Percentiles rank a stretch among this genome's conserved stretches.
phyloP scores from a whole-genome alignment of 2,113 vertebrate genomes.

The Regulus satrapa region DNA sequence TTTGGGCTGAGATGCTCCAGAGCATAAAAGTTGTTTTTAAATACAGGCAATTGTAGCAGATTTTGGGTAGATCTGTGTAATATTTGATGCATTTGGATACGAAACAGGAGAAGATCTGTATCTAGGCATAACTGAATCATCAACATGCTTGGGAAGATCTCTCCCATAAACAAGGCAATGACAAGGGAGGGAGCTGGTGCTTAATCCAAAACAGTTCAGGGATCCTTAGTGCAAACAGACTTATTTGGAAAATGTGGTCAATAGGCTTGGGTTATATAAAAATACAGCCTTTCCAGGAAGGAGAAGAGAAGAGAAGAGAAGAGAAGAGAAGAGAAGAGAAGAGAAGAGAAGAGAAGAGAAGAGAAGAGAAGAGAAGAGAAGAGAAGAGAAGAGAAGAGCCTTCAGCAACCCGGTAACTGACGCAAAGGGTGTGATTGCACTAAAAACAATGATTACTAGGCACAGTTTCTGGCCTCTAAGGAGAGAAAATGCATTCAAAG shows the following conservation, averaged over 20 bases:
- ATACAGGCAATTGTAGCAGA: not conserved
- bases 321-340: rapidly evolving
- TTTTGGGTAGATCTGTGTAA: not conserved
- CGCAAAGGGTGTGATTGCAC: not conserved
- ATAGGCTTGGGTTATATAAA: not conserved
- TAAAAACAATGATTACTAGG: not conserved
- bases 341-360: rapidly evolving
- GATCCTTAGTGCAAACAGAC: not conserved
- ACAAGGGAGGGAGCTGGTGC: not conserved
- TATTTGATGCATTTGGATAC: not conserved
- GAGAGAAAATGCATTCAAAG: not conserved
- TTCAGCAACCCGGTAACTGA: not conserved
- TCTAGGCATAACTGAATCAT: not conserved
- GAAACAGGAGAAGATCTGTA: not conserved
- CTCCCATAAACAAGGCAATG: not conserved
- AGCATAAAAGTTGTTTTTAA: not conserved
- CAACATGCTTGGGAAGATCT: not conserved
- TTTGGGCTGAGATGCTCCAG: not conserved
- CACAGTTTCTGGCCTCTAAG: not conserved
- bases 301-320: rapidly evolving
- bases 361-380: rapidly evolving
- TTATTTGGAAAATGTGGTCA: not conserved
- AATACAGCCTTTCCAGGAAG: not conserved
- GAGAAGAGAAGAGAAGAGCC: rapidly evolving
- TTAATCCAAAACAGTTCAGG: not conserved